Evolutionary conservation across 37 sponge, comb jelly and placozoan species (phyloP), one percentile per base, ranked within the genome.

Genomic region (Oopsacas minuta): DNA sequence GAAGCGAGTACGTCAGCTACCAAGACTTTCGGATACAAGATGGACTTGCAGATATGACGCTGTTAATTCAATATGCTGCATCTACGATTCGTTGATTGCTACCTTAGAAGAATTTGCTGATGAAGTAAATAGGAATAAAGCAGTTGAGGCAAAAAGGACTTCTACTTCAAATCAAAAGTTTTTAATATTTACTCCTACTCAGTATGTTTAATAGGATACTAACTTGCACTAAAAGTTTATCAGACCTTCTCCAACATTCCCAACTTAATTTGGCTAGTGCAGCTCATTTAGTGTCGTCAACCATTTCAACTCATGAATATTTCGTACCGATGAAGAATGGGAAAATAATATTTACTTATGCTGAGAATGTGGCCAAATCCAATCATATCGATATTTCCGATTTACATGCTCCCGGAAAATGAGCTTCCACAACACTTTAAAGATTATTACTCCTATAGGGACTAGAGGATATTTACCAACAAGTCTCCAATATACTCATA

Each of bases 1-100:
- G 30, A 90, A 90, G 36, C 90, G 84, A 37, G 3, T 37, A 22
- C 52, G 85, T 42, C 90, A 82, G 38, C 39, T 87, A 1, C 87
- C 84, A 39, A 87, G 25, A 42, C 85, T 90, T 1, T 90, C 85
- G 53, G 89, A 89, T 37, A 86, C 89, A 83, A 25, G 87, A 25
- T 89, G 86, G 89, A 82, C 86, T 36, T 89, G 85, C 37, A 39
- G 89, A 42, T 34, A 83, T 0, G 36, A 1, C 39, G 86, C 89
- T 36, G 89, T 90, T 12, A 38, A 81, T 39, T 84, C 87, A 39
- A 37, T 89, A 23, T 83, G 81, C 39, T 36, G 36, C 49, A 83
- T 52, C 12, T 86, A 69, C 81, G 81, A 84, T 38, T 75, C 36
- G 23, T 36, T 86, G 39, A 36, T 88, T 35, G 84, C 84, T 36